These are phyloP conservation scores for Speoplatyrhinus poulsoni DNA, from an alignment of 2,113 vertebrate species.

Conservation along the genomic window DNA sequence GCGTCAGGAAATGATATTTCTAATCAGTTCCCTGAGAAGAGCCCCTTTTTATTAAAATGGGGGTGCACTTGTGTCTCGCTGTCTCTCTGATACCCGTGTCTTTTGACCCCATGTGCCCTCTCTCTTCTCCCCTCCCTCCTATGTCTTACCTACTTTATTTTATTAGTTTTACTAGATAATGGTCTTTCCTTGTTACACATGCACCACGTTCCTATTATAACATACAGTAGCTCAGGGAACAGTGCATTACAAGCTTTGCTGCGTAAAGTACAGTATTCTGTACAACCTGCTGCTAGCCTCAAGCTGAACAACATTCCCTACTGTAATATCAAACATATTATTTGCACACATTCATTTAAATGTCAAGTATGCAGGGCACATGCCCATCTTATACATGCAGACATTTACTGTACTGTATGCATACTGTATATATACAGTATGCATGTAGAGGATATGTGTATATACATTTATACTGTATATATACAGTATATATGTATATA, in stretches of 20 bases:
- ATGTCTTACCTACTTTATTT: not conserved
- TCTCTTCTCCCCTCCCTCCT: conserved; percentile 12
- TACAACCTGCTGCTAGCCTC: too few species aligned
- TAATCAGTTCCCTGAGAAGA: conserved; percentile 68
- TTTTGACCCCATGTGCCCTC: not conserved
- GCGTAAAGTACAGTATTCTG: too few species aligned
- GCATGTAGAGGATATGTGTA: too few species aligned
- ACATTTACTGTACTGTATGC: not conserved
- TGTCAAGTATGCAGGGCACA: not conserved
- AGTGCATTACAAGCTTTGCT: too few species aligned
- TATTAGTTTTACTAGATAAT: conserved; percentile 42
- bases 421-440: not conserved
- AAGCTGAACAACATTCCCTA: too few species aligned
- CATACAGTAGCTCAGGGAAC: too few species aligned
- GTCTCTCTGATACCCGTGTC: not conserved
- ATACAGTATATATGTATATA: too few species aligned
- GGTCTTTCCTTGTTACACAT: conserved; percentile 19
- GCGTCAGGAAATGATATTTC: conserved; percentile 74
- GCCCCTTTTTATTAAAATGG: conserved; percentile 68
- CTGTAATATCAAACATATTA: not conserved
- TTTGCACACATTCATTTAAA: too few species aligned
- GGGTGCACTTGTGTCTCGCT: conserved; percentile 22
- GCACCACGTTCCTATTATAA: too few species aligned
- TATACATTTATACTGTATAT: too few species aligned
- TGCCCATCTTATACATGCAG: not conserved